Evolutionary conservation across 35 echinoderm and acorn worm species (phyloP).

Genomic region (Eucidaris tribuloides): DNA sequence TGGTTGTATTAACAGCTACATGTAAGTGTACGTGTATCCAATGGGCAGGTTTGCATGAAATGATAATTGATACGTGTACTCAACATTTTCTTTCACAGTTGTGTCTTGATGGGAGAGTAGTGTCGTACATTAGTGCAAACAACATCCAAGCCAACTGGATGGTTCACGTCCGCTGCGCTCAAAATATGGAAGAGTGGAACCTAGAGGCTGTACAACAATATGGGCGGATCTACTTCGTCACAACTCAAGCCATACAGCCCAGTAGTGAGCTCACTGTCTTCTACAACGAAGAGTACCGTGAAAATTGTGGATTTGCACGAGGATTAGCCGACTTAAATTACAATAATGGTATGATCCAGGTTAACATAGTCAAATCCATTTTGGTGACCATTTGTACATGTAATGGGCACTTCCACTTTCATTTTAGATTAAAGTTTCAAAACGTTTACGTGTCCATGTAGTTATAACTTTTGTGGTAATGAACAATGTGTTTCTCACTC

Average conservation of each 20-base stretch:
- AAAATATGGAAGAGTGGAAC: neutral
- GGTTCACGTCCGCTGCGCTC: constrained; percentile 2
- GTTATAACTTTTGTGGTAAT: too few relatives aligned
- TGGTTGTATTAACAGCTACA: too few relatives aligned
- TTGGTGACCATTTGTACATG: too few relatives aligned
- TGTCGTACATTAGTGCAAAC: neutral
- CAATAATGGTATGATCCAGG: neutral
- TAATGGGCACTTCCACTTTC: too few relatives aligned
- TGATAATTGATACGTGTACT: too few relatives aligned
- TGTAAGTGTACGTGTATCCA: too few relatives aligned
- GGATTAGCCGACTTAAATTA: neutral
- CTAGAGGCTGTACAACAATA: neutral
- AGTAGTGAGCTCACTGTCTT: neutral
- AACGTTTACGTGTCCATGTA: too few relatives aligned
- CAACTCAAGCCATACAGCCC: neutral
- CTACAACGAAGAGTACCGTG: constrained; percentile 5
- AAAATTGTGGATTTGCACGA: neutral
- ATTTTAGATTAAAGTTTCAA: too few relatives aligned
- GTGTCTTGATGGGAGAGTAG: neutral
- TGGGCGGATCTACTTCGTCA: neutral
- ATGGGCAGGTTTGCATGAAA: too few relatives aligned
- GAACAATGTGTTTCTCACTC: too few relatives aligned
- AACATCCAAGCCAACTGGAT: neutral
- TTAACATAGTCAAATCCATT: too few relatives aligned
- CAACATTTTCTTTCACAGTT: neutral